These are phyloP conservation scores for Andrena cerasifolii DNA, from an alignment of 1,140 invertebrate genomes.

Conservation along the genomic window DNA sequence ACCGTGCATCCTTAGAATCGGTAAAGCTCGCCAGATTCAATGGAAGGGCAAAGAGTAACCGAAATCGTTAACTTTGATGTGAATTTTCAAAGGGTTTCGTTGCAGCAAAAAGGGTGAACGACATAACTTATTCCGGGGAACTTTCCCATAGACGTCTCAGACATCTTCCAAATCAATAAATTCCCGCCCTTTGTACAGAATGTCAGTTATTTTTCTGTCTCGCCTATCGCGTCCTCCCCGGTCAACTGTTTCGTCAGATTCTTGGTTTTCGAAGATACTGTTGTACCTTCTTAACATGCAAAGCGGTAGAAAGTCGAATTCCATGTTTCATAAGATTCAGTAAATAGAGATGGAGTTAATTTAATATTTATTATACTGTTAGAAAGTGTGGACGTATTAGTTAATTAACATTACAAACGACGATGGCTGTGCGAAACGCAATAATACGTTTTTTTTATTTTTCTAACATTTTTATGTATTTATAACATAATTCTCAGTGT, in stretches of 20 bases:
- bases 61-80: conserved; percentile 45
- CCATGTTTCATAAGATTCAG: too few relatives aligned
- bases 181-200: background rate
- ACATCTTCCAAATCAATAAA: background rate
- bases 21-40: conserved; percentile 2
- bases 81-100: conserved; percentile 22
- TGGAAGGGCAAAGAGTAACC: conserved; percentile 27
- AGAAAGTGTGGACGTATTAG: too few relatives aligned
- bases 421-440: too few relatives aligned
- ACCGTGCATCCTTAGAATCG: conserved; percentile 38
- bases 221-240: background rate
- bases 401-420: too few relatives aligned
- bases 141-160: background rate
- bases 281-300: too few relatives aligned
- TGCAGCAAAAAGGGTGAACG: background rate
- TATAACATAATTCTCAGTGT: too few relatives aligned
- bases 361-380: too few relatives aligned
- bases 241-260: background rate
- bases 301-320: too few relatives aligned
- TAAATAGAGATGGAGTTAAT: too few relatives aligned
- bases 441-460: too few relatives aligned
- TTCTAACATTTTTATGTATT: too few relatives aligned
- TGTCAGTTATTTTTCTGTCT: background rate
- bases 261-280: background rate
- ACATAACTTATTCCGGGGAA: background rate